Evolutionary conservation across 2,888 invertebrate genomes (phyloP).

Genomic region (Drosophila infuscata): DNA sequence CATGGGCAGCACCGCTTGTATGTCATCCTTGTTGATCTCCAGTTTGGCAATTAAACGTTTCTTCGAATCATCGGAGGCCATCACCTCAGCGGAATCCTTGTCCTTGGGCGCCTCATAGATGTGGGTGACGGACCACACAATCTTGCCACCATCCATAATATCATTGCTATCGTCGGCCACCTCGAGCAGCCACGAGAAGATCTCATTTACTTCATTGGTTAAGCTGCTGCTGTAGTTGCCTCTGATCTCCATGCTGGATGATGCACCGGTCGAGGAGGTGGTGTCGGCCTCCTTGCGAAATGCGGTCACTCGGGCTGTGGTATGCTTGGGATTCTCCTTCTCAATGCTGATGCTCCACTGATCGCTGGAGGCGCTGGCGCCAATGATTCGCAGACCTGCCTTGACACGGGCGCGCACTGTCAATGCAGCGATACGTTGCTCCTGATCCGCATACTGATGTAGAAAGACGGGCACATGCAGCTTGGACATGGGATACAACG

Average conservation of each 20-base stretch:
- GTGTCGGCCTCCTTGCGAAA: slow-evolving; percentile 87
- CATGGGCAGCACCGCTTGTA: slow-evolving; percentile 96
- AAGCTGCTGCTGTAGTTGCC: slow-evolving; percentile 52
- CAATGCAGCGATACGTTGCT: slow-evolving; percentile 90
- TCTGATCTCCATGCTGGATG: slow-evolving; percentile 63
- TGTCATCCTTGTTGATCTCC: slow-evolving; percentile 96
- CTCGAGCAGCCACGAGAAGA: slow-evolving; percentile 96
- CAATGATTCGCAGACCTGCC: slow-evolving; percentile 93
- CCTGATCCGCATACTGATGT: slow-evolving; percentile 88
- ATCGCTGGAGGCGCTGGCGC: slow-evolving; percentile 91
- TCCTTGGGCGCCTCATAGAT: slow-evolving; percentile 87
- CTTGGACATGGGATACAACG: slow-evolving; percentile 94
- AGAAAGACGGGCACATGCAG: slow-evolving; percentile 96
- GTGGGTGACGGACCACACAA: slow-evolving; percentile 94
- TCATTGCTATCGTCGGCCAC: slow-evolving; percentile 92
- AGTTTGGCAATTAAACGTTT: slow-evolving; percentile 92
- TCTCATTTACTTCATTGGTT: slow-evolving; percentile 88
- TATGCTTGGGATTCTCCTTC: slow-evolving; percentile 92
- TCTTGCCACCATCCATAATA: slow-evolving; percentile 92
- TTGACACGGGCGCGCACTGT: slow-evolving; percentile 96
- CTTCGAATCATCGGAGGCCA: slow-evolving; percentile 84
- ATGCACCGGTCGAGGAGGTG: slow-evolving; percentile 38
- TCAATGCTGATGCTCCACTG: slow-evolving; percentile 96
- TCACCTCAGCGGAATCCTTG: slow-evolving; percentile 79
- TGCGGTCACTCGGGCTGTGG: slow-evolving; percentile 95